Evolutionary conservation across 2,888 invertebrate species (phyloP).

Genomic region (Apamea monoglypha): DNA sequence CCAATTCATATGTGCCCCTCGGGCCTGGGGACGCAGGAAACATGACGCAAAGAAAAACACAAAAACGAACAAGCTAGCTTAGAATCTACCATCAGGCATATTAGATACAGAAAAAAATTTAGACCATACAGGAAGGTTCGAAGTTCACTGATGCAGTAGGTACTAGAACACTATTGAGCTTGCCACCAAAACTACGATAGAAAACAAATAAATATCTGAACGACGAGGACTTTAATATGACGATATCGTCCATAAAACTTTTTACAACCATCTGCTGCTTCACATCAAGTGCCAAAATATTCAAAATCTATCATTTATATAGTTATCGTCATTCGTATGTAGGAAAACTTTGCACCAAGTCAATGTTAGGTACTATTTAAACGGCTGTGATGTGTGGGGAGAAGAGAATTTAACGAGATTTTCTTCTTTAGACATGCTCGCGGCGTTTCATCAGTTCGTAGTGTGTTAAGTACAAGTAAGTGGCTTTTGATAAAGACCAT

Average conservation of each 20-base stretch:
- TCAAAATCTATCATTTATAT: conserved; percentile 28
- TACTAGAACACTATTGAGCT: background rate
- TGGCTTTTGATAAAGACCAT: conserved; percentile 10
- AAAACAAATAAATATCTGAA: conserved; percentile 12
- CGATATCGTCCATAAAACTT: conserved; percentile 23
- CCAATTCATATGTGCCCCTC: too few relatives aligned
- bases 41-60: too few relatives aligned
- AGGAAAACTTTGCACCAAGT: conserved; percentile 32
- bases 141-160: background rate
- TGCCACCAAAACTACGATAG: background rate
- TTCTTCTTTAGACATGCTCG: background rate
- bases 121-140: background rate
- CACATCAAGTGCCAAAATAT: conserved; percentile 8
- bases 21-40: too few relatives aligned
- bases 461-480: background rate
- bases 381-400: conserved; percentile 36
- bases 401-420: conserved; percentile 46
- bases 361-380: conserved; percentile 52
- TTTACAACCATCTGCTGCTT: conserved; percentile 42
- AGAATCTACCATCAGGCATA: background rate
- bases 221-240: background rate
- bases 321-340: conserved; percentile 14
- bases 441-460: conserved; percentile 3
- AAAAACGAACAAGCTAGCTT: background rate
- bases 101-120: background rate